Base-by-base conservation (phyloP, 2,113 vertebrate genomes). In the Apeltes quadracus region DNA sequence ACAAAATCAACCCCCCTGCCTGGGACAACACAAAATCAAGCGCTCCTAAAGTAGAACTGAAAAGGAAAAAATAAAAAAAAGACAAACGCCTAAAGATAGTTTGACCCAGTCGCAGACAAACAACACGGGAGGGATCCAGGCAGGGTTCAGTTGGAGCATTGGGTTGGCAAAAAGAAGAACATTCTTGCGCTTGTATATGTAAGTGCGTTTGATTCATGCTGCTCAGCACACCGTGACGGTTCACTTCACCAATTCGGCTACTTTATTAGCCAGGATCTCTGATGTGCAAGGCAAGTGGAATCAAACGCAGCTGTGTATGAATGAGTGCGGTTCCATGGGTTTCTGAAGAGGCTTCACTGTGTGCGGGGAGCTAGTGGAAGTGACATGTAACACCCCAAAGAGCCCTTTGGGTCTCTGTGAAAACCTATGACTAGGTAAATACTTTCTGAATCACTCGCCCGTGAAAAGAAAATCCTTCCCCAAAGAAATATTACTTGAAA, bases 81-180 rank as follows among this genome's bases (percentile, higher is more conserved):
- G 12, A 38, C 69, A 72, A 43, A 69, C 80, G 25, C 69, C 75
- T 69, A 71, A 58, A 59, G n/a, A 73, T 56, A 80, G 76, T 83
- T 87, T 84, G 83, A 87, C 61, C 84, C 70, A 74, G 76, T 88
- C 69, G 79, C 69, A 84, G 83, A 87, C 79, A 79, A 84, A 84
- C 85, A 87, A 87, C 80, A 88, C 72, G 83, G 75, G 84, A 84
- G 70, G 84, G 88, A 81, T 87, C 80, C 80, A 90, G 90, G 88
- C 83, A 78, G 83, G 88, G 88, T 84, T 84, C 73, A 82, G 85
- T 85, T 77, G 4, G 81, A 88, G 73, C 69, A 66, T 78, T 12
- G 54, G 75, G 70, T 64, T 46, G 85, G 81, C 84, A 67, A 53
- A 7, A 79, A 82, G 72, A 83, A 54, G 70, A 72, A 74, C 82